Evolutionary conservation across 1,140 invertebrate genomes (phyloP), one percentile per base, ranked within the genome.

Genomic region (Branchinecta lynchi): DNA sequence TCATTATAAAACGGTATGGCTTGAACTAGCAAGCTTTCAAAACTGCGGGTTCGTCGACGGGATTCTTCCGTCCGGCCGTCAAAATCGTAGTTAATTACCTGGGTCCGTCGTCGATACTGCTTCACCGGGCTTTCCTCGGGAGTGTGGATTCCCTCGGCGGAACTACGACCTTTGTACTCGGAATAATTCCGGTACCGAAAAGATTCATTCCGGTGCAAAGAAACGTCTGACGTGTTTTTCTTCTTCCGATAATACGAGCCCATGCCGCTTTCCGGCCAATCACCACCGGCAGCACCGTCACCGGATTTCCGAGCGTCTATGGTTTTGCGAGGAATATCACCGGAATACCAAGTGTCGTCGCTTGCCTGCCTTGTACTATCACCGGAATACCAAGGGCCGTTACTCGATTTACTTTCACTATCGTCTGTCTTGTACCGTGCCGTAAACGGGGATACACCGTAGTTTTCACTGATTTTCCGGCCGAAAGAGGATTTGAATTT

Each of bases 11-110:
- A 15, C 1, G 51, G 51, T 6, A 60, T 60, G 17, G 51, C 51
- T 60, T 60, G 51, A 60, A 60, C 51, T 15, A 60, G 51, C 51
- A 60, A 6, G 17, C 51, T 60, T 60, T 60, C 51, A 60, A 60
- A 60, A 6, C 51, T 60, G 12, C 51, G 12, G 17, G 51, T 15
- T 60, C 51, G 12, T 3, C 51, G 12, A 15, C 51, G 12, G 51
- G 12, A 1, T 60, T 60, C 51, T 60, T 60, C 51, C 51, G 12
- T 60, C 51, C 17, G 12, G 12, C 17, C 12, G 12, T 60, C 51
- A 12, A 60, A 20, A 12, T 60, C 51, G 17, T 60, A 60, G 51
- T 60, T 60, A 60, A 60, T 60, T 60, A 60, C 17, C 17, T 60
- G 51, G 17, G 51, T 60, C 51, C 51, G 12, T 60, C 51, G 1